phyloP scores from a whole-genome alignment of 2,797 vertebrate genomes.

The Prionace glauca region DNA sequence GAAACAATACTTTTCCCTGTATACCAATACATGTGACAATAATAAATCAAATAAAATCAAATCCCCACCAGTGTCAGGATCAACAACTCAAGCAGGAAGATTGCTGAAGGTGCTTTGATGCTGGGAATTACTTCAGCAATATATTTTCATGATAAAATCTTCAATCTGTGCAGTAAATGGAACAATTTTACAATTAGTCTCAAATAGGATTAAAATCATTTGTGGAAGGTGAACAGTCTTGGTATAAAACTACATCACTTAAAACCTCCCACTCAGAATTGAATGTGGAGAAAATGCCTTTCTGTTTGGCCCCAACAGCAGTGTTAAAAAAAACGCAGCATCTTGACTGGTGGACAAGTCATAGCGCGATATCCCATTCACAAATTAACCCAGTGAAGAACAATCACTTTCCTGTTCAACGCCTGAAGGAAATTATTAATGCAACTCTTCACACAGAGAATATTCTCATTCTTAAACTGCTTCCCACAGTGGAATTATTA shows the following conservation, averaged over 20 bases:
- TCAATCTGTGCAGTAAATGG: not conserved
- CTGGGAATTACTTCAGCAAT: not conserved
- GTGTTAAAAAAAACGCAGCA: not conserved
- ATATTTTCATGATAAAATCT: not conserved
- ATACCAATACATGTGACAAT: no score
- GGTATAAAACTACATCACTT: not conserved
- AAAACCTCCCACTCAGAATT: not conserved
- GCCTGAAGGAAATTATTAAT: not conserved
- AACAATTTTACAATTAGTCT: not conserved
- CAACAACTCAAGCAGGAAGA: not conserved
- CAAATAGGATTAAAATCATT: not conserved
- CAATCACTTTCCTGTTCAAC: not conserved
- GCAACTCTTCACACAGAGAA: not conserved
- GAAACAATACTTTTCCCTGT: no score
- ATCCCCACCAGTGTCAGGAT: not conserved
- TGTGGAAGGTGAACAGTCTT: not conserved
- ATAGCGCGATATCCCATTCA: not conserved
- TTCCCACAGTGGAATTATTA: not conserved
- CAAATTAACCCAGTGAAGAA: not conserved
- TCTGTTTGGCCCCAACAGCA: not conserved
- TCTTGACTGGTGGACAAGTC: not conserved
- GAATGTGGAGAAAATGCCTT: not conserved
- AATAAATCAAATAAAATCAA: no score
- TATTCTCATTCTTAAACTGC: not conserved
- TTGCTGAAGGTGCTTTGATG: not conserved